Evolutionary conservation across 2,888 invertebrate genomes (phyloP), one percentile per base, ranked within the genome.

Genomic region (Nebria salina): DNA sequence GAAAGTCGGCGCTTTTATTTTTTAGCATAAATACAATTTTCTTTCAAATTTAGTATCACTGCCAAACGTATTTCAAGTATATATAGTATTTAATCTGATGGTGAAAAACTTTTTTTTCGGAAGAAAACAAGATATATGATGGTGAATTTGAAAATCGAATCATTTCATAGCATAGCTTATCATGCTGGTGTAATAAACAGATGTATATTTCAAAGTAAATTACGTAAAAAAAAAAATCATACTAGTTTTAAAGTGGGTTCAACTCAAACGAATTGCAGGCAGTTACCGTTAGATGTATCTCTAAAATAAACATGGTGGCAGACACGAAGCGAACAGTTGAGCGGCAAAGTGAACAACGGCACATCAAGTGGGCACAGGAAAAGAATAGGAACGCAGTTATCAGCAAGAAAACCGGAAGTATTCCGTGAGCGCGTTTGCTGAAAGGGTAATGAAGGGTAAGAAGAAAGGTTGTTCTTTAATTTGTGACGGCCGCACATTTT

Each of bases 401-500:
- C 54, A 54, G 11, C 54, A 13, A 54, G 54, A 54, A 4, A 54
- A 54, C 54, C 25, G 75, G 20, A 43, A 20, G 75, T 15, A 25
- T 75, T 13, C 41, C 25, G 8, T 11, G 65, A 43, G n/a, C n/a
- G 65, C 65, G 65, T 65, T 9, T 68, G 68, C 25, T 0, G 1
- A 9, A 8, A 15, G 15, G 68, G 20, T 5, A 70, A 70, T 20
- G 70, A 70, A 20, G 26, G 34, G 20, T 8, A 13, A 70, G 70
- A 26, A 41, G 15, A n/a, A 42, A 41, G 42, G 42, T 8, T 42
- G 73, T 43, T 54, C 54, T 76, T 76, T 79, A 79, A 79, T 79
- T 79, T 79, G 79, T 79, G 72, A 42, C 2, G 65, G 68, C 73
- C 79, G 75, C 79, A 75, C 79, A 79, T 74, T 79, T 79, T 75